A percentile compares a stretch with the other conserved stretches of the same genome.
phyloP scores from a whole-genome alignment of 2,888 invertebrate species.

The Clostera curtula region DNA sequence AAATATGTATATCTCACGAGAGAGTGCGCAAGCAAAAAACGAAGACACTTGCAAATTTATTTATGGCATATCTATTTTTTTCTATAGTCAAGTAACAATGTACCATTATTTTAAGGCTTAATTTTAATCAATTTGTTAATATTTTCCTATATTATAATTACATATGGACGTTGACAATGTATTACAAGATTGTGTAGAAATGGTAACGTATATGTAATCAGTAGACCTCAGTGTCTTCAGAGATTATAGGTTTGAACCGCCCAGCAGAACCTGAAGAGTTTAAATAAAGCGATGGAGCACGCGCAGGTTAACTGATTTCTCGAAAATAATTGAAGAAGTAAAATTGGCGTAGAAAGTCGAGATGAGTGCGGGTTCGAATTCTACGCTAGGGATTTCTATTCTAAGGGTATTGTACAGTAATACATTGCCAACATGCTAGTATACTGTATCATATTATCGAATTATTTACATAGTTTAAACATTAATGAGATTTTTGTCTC shows the following conservation, averaged over 20 bases:
- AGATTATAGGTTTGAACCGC: constrained; percentile 19
- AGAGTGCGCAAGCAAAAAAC: too few species aligned
- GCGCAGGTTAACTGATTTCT: too few species aligned
- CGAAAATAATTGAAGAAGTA: too few species aligned
- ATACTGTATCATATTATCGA: constrained; percentile 7
- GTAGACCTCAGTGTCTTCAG: constrained; percentile 6
- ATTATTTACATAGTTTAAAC: constrained; percentile 21
- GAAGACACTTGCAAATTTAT: too few species aligned
- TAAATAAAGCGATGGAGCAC: too few species aligned
- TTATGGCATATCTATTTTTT: too few species aligned
- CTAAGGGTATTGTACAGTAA: constrained; percentile 20
- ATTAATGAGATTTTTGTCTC: too few species aligned
- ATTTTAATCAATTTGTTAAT: constrained; percentile 9
- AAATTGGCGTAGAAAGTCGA: too few species aligned
- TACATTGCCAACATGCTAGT: constrained; percentile 58
- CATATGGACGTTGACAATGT: constrained; percentile 53
- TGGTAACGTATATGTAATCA: constrained; percentile 24
- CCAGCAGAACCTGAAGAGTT: too few species aligned
- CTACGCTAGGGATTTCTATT: too few species aligned
- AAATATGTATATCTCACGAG: too few species aligned
- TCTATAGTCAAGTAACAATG: background rate
- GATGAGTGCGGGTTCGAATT: too few species aligned
- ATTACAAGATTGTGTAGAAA: constrained; percentile 21
- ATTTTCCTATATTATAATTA: constrained; percentile 8
- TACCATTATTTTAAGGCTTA: background rate